These are phyloP conservation scores for Amphilophus citrinellus DNA, from an alignment of 2,113 vertebrate species.

Conservation along the genomic window DNA sequence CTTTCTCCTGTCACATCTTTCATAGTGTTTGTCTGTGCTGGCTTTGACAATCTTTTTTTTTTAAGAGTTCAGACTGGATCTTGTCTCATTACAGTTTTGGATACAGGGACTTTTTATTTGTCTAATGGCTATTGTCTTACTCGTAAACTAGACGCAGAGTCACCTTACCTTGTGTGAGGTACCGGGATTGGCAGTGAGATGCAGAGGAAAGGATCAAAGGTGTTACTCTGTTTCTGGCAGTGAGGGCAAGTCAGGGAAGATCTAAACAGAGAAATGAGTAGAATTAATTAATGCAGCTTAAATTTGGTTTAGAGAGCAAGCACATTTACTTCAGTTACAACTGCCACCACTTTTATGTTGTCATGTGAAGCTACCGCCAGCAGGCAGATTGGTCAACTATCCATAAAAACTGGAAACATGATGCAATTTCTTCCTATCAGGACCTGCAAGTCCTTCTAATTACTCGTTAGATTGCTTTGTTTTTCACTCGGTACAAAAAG, in stretches of 20 bases:
- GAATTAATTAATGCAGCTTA: not conserved
- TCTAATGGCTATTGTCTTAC: slow-evolving; percentile 12
- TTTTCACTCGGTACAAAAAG: too few species aligned
- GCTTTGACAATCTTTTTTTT: slow-evolving; percentile 25
- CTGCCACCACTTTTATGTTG: not conserved
- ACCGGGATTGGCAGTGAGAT: slow-evolving; percentile 98
- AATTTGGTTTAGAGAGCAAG: not conserved
- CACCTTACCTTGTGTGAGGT: slow-evolving; percentile 92
- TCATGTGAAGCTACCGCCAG: not conserved
- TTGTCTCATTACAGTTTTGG: slow-evolving; percentile 19
- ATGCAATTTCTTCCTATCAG: too few species aligned
- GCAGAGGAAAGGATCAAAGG: slow-evolving; percentile 98
- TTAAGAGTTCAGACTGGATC: slow-evolving; percentile 20
- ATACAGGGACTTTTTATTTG: slow-evolving; percentile 8
- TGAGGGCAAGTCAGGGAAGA: slow-evolving; percentile 98
- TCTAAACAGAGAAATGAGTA: slow-evolving; percentile 71
- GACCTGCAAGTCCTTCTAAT: too few species aligned
- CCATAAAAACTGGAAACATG: too few species aligned
- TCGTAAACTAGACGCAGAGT: not conserved
- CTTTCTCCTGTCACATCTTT: slow-evolving; percentile 42
- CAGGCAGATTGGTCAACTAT: too few species aligned
- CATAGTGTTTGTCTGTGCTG: not conserved
- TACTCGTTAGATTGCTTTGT: too few species aligned
- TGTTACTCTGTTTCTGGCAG: slow-evolving; percentile 99
- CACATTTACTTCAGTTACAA: not conserved